phyloP scores from a whole-genome alignment of 2,888 invertebrate genomes.

The Tetropium fuscum region DNA sequence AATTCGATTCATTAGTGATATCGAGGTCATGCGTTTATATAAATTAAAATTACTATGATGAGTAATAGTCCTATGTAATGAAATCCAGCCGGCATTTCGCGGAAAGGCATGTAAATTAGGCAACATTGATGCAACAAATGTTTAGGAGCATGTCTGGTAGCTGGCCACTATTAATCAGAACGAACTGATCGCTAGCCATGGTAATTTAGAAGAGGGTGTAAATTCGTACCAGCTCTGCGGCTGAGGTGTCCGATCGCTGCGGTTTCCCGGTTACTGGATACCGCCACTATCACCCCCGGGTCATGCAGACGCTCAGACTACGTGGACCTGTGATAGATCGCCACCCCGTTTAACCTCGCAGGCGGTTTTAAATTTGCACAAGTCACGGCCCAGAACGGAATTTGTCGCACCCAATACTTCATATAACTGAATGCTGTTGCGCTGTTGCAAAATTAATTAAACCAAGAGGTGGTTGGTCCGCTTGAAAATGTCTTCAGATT shows the following conservation, averaged over 20 bases:
- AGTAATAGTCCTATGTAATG: too few species aligned
- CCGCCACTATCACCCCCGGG: conserved; percentile 15
- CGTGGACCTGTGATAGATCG: conserved; percentile 20
- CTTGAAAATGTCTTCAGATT: too few species aligned
- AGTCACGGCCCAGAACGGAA: conserved; percentile 23
- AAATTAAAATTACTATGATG: too few species aligned
- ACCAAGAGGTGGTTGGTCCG: too few species aligned
- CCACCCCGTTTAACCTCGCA: conserved; percentile 11
- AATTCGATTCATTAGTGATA: too few species aligned
- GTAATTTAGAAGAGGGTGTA: conserved; percentile 38
- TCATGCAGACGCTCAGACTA: conserved; percentile 15
- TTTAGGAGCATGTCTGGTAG: conserved; percentile 9
- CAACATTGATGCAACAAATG: conserved; percentile 14
- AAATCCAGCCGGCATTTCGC: too few species aligned
- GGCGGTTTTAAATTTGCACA: conserved; percentile 25
- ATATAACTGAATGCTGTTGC: conserved; percentile 24
- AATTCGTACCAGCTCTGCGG: conserved; percentile 31
- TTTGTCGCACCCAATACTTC: conserved; percentile 28
- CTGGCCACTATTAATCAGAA: conserved; percentile 38
- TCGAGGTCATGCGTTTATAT: too few species aligned
- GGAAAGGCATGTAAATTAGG: too few species aligned
- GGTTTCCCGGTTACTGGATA: conserved; percentile 25
- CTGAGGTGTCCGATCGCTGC: conserved; percentile 38
- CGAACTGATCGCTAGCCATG: conserved; percentile 23
- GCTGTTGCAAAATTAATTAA: conserved; percentile 17